phyloP scores from a whole-genome alignment of 2,888 invertebrate species.

The Icerya purchasi region DNA sequence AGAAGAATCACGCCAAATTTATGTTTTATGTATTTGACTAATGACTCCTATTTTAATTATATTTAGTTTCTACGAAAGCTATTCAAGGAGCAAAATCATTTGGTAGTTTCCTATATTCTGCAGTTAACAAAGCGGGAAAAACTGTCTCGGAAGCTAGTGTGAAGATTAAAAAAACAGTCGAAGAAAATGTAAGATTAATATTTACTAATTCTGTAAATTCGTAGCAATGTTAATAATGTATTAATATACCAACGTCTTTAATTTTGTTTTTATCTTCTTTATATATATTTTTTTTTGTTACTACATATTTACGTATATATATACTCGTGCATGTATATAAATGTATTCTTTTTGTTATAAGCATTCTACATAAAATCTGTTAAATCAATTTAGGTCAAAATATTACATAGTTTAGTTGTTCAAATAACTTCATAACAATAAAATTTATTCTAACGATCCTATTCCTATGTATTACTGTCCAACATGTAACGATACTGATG shows the following conservation, averaged over 20 bases:
- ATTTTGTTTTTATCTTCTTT: no score
- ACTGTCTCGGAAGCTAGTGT: conserved; percentile 73
- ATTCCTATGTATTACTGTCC: no score
- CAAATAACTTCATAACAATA: no score
- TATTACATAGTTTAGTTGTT: no score
- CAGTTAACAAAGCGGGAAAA: conserved; percentile 88
- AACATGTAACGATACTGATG: no score
- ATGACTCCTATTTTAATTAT: conserved; percentile 14
- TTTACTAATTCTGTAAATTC: no score
- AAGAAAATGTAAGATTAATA: conserved; percentile 84
- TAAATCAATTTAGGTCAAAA: no score
- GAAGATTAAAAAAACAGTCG: conserved; percentile 87
- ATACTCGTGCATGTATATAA: background rate
- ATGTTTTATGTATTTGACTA: no score
- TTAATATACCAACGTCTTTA: background rate
- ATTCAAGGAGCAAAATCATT: conserved; percentile 74
- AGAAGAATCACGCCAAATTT: no score
- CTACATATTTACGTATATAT: background rate
- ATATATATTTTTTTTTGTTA: background rate
- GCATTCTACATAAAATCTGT: no score
- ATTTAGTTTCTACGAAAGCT: conserved; percentile 65
- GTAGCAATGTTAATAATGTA: background rate
- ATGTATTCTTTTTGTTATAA: no score
- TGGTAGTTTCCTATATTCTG: conserved; percentile 80
- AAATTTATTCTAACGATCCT: no score